Conservation (phyloP, 2,113 vertebrate genomes). For the Aplodontia rufa region DNA sequence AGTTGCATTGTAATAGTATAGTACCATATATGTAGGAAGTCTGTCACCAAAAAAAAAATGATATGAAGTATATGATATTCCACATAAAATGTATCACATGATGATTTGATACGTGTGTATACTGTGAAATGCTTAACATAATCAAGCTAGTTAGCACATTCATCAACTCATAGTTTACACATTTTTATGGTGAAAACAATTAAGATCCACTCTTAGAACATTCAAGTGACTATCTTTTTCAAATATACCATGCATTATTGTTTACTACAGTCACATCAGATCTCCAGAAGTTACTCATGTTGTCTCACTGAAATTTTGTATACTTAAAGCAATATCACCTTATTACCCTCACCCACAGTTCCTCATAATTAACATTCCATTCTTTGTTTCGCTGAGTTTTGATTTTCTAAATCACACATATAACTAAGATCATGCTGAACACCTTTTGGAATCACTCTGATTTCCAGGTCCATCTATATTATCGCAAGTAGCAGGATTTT, state of each 20-base stretch:
- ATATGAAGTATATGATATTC: not conserved
- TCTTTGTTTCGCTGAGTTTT: not conserved
- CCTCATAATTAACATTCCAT: not conserved
- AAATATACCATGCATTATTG: not conserved
- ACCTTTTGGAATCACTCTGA: not conserved
- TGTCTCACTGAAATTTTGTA: not conserved
- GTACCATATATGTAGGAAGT: not conserved
- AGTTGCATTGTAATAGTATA: not conserved
- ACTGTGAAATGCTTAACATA: not conserved
- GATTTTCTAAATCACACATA: not conserved
- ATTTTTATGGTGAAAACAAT: not conserved
- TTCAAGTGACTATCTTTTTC: not conserved
- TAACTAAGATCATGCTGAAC: not conserved
- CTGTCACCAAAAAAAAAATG: not conserved
- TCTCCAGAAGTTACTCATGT: not conserved
- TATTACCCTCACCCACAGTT: not conserved
- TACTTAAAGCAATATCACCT: no score
- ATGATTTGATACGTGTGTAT: not conserved
- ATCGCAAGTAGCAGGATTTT: no score
- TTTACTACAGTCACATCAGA: not conserved
- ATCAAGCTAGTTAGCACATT: not conserved
- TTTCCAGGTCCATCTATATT: not conserved
- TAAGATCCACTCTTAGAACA: not conserved
- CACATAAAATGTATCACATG: no score
- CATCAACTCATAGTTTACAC: not conserved